Evolutionary conservation across 2,113 vertebrate genomes (phyloP).

Genomic region (Acinonyx jubatus): DNA sequence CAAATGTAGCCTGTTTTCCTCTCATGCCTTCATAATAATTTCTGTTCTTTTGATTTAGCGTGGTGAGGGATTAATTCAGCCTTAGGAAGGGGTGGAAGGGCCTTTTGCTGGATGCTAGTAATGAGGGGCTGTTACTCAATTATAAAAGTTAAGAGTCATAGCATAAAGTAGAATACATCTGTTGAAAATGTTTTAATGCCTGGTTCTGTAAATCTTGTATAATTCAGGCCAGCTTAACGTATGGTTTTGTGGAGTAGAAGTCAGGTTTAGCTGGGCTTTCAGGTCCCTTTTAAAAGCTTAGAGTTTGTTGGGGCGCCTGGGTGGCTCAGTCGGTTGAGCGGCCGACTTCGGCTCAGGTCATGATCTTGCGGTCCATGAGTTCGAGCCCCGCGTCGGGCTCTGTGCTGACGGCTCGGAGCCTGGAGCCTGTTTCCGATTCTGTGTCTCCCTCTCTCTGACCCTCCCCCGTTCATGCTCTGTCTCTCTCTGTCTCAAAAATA

Average conservation of each 20-base stretch:
- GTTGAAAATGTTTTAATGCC: background rate
- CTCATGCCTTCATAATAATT: background rate
- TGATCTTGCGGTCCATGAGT: no score
- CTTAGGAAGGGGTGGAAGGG: background rate
- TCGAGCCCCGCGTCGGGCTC: no score
- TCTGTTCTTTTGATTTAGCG: slow-evolving; percentile 21
- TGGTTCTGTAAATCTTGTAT: background rate
- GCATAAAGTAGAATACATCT: background rate
- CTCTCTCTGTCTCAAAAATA: no score
- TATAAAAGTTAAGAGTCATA: background rate
- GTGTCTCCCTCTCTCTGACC: no score
- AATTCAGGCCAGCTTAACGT: background rate
- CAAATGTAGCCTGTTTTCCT: background rate
- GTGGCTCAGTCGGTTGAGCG: no score
- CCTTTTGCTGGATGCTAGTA: background rate
- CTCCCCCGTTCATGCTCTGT: no score
- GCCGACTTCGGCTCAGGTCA: no score
- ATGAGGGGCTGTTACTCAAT: background rate
- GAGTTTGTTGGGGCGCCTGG: background rate
- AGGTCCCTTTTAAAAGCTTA: background rate
- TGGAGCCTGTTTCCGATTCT: no score
- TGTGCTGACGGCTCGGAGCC: no score
- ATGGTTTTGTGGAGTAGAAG: background rate
- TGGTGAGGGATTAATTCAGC: background rate
- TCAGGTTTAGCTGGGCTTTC: background rate